phyloP scores from a whole-genome alignment of 2,797 vertebrate species.

The Phylloscopus collybita region DNA sequence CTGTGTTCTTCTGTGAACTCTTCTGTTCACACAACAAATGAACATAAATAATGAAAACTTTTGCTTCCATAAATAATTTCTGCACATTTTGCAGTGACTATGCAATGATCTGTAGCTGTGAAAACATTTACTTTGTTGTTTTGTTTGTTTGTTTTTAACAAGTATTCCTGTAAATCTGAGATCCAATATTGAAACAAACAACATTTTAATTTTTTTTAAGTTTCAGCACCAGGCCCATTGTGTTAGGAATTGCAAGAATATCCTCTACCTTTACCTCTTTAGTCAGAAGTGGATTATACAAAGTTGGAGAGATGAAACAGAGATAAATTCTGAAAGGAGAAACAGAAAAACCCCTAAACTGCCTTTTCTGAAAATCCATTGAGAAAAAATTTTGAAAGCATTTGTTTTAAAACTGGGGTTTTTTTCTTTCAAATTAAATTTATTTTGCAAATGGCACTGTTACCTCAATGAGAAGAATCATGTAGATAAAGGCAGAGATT shows the following conservation, averaged over 20 bases:
- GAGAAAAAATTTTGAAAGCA: neutral
- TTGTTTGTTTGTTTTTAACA: neutral
- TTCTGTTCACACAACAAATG: neutral
- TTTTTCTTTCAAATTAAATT: neutral
- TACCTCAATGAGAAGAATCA: neutral
- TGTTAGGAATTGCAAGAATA: neutral
- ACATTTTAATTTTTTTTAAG: neutral
- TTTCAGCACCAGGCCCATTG: neutral
- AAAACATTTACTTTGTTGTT: neutral
- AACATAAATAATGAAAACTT: neutral
- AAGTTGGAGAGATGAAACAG: neutral
- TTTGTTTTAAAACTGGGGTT: neutral
- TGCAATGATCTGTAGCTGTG: neutral
- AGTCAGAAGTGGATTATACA: neutral
- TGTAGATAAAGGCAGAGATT: neutral
- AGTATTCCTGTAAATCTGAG: neutral
- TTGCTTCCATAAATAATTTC: neutral
- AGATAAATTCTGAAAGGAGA: neutral
- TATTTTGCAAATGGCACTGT: neutral
- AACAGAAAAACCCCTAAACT: neutral
- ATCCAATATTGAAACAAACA: neutral
- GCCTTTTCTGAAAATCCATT: neutral
- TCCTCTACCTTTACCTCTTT: neutral
- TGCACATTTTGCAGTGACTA: neutral
- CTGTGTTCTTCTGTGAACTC: neutral